Evolutionary conservation across 2,888 invertebrate species (phyloP).

Genomic region (Panopea generosa): DNA sequence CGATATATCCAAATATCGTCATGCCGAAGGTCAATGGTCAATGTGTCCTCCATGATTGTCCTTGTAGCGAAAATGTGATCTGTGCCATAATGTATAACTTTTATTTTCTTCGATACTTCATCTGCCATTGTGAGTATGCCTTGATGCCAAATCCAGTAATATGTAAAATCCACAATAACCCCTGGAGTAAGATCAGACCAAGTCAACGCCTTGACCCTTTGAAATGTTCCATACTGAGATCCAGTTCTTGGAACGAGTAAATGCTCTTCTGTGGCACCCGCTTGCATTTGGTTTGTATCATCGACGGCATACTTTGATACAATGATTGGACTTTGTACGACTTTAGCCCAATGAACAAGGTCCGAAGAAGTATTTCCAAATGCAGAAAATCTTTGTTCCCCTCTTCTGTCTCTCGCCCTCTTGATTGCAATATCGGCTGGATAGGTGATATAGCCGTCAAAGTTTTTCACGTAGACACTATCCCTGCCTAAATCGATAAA

Average conservation of each 20-base stretch:
- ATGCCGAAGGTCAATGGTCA: constrained; percentile 18
- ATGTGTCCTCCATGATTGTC: constrained; percentile 40
- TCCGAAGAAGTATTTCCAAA: constrained; percentile 33
- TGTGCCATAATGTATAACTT: constrained; percentile 52
- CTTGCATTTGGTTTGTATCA: background rate
- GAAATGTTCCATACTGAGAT: constrained; percentile 21
- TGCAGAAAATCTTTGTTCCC: constrained; percentile 20
- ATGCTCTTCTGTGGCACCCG: background rate
- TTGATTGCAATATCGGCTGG: constrained; percentile 14
- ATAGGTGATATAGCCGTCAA: constrained; percentile 26
- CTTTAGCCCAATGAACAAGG: constrained; percentile 52
- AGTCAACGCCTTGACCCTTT: constrained; percentile 9
- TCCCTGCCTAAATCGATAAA: constrained; percentile 9
- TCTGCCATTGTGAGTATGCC: constrained; percentile 33
- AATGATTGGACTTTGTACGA: constrained; percentile 27
- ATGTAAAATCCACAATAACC: constrained; percentile 34
- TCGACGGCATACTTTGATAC: background rate
- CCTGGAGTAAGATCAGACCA: constrained; percentile 43
- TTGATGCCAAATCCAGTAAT: constrained; percentile 37
- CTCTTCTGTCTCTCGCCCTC: constrained; percentile 28
- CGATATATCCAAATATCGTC: constrained; percentile 26
- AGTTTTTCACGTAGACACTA: constrained; percentile 18
- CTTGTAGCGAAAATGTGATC: constrained; percentile 35
- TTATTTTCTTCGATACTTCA: constrained; percentile 24
- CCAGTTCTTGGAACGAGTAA: constrained; percentile 31